A percentile compares a stretch with the other conserved stretches of the same genome.
Conservation (phyloP, 2,888 invertebrate genomes). For the Ceraclea dissimilis region DNA sequence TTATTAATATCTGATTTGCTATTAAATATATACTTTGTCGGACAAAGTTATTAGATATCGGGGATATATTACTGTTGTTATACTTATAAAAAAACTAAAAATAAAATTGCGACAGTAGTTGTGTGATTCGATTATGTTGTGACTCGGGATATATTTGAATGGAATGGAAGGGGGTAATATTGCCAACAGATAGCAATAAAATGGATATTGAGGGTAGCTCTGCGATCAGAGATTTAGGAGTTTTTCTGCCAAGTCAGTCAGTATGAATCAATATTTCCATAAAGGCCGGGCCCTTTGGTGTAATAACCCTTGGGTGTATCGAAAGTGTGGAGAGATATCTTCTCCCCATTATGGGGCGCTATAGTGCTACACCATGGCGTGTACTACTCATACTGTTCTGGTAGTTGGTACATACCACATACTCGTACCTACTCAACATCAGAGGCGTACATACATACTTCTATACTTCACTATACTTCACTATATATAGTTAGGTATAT, state of each 20-base stretch:
- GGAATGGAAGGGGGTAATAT: constrained; percentile 22
- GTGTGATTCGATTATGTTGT: not conserved
- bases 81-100: too few relatives aligned
- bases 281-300: constrained; percentile 23
- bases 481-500: too few relatives aligned
- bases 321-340: constrained; percentile 1
- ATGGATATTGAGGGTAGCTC: constrained; percentile 22
- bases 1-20: too few relatives aligned
- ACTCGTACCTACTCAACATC: too few relatives aligned
- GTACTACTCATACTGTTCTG: not conserved
- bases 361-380: not conserved
- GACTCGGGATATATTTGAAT: constrained; percentile 1
- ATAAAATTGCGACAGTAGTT: not conserved
- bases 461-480: too few relatives aligned
- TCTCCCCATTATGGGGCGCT: too few relatives aligned
- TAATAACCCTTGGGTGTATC: constrained; percentile 21
- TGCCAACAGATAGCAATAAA: constrained; percentile 26
- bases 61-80: too few relatives aligned
- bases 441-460: too few relatives aligned
- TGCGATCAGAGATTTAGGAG: constrained; percentile 24
- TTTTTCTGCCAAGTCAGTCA: constrained; percentile 27
- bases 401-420: too few relatives aligned
- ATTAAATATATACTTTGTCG: too few relatives aligned
- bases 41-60: too few relatives aligned
- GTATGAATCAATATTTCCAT: constrained; percentile 27